Conservation (phyloP, 2,888 invertebrate species). For the Electrophaes corylata region DNA sequence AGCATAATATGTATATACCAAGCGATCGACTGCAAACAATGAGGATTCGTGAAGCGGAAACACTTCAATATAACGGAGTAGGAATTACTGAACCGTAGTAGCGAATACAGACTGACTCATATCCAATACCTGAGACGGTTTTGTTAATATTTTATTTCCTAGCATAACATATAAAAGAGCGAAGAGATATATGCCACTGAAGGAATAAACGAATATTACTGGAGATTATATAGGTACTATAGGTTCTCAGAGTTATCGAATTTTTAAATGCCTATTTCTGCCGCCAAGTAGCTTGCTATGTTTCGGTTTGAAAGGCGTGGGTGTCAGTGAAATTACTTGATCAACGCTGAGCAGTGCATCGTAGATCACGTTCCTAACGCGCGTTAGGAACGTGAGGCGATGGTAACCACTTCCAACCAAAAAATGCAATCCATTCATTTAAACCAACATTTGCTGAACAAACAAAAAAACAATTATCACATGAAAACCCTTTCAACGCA, state of each 20-base stretch:
- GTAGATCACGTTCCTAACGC: no score
- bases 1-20: not conserved
- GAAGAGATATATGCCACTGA: no score
- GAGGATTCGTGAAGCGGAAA: slow-evolving; percentile 9
- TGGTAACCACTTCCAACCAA: no score
- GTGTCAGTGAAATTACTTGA: no score
- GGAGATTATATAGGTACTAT: no score
- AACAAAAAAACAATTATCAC: slow-evolving; percentile 17
- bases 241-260: no score
- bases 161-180: not conserved
- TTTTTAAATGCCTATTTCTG: no score
- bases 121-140: slow-evolving; percentile 1
- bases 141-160: not conserved
- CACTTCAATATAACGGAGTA: slow-evolving; percentile 18
- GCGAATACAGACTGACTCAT: slow-evolving; percentile 13
- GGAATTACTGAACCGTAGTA: slow-evolving; percentile 10
- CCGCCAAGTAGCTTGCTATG: no score
- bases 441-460: slow-evolving; percentile 15
- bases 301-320: no score
- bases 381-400: no score
- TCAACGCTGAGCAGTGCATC: no score
- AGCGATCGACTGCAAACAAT: slow-evolving; percentile 10
- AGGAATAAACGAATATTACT: no score
- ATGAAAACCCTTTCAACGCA: slow-evolving; percentile 30
- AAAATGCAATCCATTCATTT: slow-evolving; percentile 4